A percentile compares a stretch with the other conserved stretches of the same genome.
Evolutionary conservation across 2,888 invertebrate species (phyloP).

Genomic region (Drosophila setosimentum): DNA sequence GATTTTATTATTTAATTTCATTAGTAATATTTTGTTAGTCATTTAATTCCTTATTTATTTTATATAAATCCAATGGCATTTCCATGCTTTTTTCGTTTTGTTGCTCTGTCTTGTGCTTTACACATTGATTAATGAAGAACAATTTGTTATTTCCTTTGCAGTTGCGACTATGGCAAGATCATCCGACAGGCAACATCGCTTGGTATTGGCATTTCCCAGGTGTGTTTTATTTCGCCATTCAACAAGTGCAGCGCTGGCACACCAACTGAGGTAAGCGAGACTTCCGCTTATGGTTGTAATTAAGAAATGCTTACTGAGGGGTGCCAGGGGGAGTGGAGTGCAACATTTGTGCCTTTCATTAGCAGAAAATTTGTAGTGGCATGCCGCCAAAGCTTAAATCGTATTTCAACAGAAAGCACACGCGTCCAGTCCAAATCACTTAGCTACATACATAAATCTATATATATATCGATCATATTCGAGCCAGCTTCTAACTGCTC

Average conservation of each 20-base stretch:
- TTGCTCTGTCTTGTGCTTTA: neutral
- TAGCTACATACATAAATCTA: neutral
- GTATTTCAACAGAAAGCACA: constrained; percentile 18
- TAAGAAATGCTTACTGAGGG: constrained; percentile 28
- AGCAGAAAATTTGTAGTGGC: constrained; percentile 74
- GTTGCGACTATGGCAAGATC: constrained; percentile 20
- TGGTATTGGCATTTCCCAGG: constrained; percentile 57
- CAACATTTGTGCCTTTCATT: constrained; percentile 66
- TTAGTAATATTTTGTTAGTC: neutral
- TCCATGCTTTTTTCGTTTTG: neutral
- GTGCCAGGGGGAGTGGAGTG: constrained; percentile 1
- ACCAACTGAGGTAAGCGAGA: constrained; percentile 48
- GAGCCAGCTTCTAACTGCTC: neutral
- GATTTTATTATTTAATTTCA: neutral
- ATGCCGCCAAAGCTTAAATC: constrained; percentile 39
- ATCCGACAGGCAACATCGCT: constrained; percentile 32
- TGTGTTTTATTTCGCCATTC: constrained; percentile 58
- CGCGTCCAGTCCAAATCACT: constrained; percentile 5
- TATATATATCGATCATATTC: constrained; percentile 4
- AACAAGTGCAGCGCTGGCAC: constrained; percentile 21
- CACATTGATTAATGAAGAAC: constrained; percentile 16
- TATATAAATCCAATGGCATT: neutral
- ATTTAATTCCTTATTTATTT: neutral
- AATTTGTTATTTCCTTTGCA: constrained; percentile 35
- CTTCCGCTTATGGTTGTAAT: constrained; percentile 70